Evolutionary conservation across 1,140 invertebrate species (phyloP).

Genomic region (Dermatophagoides farinae): DNA sequence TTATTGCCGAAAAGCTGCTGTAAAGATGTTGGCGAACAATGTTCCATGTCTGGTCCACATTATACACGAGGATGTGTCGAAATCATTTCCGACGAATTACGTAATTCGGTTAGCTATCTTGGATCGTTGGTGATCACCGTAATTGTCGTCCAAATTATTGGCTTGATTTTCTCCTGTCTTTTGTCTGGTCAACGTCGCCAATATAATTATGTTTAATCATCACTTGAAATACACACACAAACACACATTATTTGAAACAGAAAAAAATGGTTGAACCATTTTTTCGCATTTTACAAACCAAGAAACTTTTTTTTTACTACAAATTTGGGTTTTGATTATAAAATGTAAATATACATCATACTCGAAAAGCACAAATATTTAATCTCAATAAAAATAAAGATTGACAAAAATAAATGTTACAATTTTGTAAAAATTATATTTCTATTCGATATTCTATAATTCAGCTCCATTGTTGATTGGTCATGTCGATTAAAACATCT

Average conservation of each 20-base stretch:
- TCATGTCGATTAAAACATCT: not conserved
- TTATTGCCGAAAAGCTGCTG: not conserved
- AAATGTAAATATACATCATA: no score
- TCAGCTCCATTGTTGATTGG: not conserved
- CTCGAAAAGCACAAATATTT: no score
- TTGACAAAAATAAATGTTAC: not conserved
- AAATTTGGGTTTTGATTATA: no score
- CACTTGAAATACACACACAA: not conserved
- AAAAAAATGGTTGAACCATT: no score
- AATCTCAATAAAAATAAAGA: no score
- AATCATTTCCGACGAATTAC: not conserved
- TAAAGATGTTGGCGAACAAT: not conserved
- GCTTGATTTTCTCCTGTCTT: slow-evolving; percentile 10
- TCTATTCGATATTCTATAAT: not conserved
- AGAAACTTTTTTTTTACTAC: no score
- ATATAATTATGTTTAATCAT: slow-evolving; percentile 1
- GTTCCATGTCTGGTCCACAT: not conserved
- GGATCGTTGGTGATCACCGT: not conserved
- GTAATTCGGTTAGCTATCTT: not conserved
- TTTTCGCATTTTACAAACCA: no score
- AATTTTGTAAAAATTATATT: slow-evolving; percentile 3
- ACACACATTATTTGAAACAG: no score
- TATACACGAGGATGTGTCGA: slow-evolving; percentile 1
- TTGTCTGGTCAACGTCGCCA: not conserved
- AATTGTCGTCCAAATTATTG: slow-evolving; percentile 8